Evolutionary conservation across 2,888 invertebrate species (phyloP).

Genomic region (Nezara viridula): DNA sequence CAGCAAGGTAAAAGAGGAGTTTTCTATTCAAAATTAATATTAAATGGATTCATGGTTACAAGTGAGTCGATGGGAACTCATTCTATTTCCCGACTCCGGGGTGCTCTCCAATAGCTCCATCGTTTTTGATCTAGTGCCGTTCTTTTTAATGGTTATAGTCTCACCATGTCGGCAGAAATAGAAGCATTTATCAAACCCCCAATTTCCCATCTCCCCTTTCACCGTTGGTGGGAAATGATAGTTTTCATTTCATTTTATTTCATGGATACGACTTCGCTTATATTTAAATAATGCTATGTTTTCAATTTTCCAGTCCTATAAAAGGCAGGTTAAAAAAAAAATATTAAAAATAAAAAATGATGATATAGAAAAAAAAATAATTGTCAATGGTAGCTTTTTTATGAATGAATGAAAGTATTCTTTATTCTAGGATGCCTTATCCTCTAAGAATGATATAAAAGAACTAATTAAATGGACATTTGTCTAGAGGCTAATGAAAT

Average conservation of each 20-base stretch:
- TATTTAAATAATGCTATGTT: not conserved
- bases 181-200: conserved; percentile 37
- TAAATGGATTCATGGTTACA: not conserved
- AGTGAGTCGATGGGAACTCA: conserved; percentile 8
- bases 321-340: not conserved
- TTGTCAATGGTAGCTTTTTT: too few relatives aligned
- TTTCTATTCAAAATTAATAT: not conserved
- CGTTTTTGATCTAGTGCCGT: conserved; percentile 18
- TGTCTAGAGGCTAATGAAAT: too few relatives aligned
- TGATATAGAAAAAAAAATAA: too few relatives aligned
- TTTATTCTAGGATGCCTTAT: too few relatives aligned
- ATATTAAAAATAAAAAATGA: too few relatives aligned
- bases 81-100: not conserved
- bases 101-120: conserved; percentile 1
- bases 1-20: not conserved
- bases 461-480: too few relatives aligned
- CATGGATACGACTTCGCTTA: not conserved
- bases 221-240: not conserved
- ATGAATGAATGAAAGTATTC: too few relatives aligned
- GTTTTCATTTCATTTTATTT: not conserved
- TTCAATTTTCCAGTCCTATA: not conserved
- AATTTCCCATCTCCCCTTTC: conserved; percentile 7
- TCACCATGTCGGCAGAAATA: conserved; percentile 42
- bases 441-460: too few relatives aligned
- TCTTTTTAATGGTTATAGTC: conserved; percentile 46